phyloP scores from a whole-genome alignment of 2,113 vertebrate genomes.

The Uria aalge region DNA sequence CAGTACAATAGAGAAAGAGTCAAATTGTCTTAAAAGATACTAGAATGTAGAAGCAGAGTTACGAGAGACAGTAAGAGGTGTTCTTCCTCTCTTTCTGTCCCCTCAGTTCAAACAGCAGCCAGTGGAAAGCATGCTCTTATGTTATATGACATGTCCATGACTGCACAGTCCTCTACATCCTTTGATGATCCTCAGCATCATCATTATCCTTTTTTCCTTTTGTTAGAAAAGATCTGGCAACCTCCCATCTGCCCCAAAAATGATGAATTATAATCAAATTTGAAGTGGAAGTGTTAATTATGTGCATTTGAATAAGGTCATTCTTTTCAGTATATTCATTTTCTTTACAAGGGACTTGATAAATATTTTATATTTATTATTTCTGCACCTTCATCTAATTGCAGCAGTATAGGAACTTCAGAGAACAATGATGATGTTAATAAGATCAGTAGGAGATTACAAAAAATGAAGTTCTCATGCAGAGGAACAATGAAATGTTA shows the following conservation, averaged over 20 bases:
- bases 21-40: background rate
- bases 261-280: background rate
- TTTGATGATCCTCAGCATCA: background rate
- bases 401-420: background rate
- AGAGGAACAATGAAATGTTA: background rate
- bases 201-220: background rate
- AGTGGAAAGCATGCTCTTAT: background rate
- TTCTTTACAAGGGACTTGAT: background rate
- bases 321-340: background rate
- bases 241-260: background rate
- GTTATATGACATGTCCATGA: background rate
- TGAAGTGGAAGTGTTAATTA: background rate
- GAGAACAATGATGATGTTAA: background rate
- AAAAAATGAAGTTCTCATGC: background rate
- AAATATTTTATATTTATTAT: slow-evolving; percentile 33
- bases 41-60: background rate
- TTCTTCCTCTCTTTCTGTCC: background rate
- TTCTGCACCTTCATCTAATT: background rate
- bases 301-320: background rate
- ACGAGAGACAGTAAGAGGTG: background rate
- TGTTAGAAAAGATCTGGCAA: background rate
- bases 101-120: background rate
- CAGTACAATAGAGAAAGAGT: background rate
- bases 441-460: background rate
- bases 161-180: background rate